These are phyloP conservation scores for Agrochola lychnidis DNA, from an alignment of 2,888 invertebrate species.

Conservation along the genomic window DNA sequence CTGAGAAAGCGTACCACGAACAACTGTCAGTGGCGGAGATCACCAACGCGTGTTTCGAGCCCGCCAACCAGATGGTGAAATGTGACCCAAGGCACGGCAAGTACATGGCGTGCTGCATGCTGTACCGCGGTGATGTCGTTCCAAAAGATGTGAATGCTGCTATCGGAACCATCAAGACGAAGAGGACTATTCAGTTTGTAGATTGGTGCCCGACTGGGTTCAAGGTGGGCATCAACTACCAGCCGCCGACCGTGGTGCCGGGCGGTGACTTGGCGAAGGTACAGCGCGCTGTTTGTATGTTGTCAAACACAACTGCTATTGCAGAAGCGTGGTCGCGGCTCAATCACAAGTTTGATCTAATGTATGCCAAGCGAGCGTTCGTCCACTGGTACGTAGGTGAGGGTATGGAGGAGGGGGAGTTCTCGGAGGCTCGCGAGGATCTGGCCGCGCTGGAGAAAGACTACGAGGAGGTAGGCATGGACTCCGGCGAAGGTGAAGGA, in stretches of 20 bases:
- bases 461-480: slow-evolving; percentile 96
- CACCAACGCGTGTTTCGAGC: slow-evolving; percentile 98
- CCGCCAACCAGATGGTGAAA: slow-evolving; percentile 98
- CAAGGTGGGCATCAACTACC: slow-evolving; percentile 96
- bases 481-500: slow-evolving; percentile 95
- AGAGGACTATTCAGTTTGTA: slow-evolving; percentile 97
- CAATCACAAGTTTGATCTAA: slow-evolving; percentile 98
- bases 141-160: slow-evolving; percentile 98
- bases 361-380: slow-evolving; percentile 99
- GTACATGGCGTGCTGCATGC: slow-evolving; percentile 98
- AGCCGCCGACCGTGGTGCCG: slow-evolving; percentile 96
- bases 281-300: slow-evolving; percentile 98
- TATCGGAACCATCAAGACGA: slow-evolving; percentile 98
- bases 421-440: slow-evolving; percentile 93
- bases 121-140: slow-evolving; percentile 98
- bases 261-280: slow-evolving; percentile 98
- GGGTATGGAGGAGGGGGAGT: slow-evolving; percentile 96
- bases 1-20: slow-evolving; percentile 98
- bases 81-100: slow-evolving; percentile 97
- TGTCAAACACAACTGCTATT: slow-evolving; percentile 99
- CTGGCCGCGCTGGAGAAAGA: slow-evolving; percentile 94
- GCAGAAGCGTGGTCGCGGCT: slow-evolving; percentile 99
- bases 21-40: slow-evolving; percentile 97
- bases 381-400: slow-evolving; percentile 98
- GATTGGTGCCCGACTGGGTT: slow-evolving; percentile 96